Percentiles rank a stretch among this genome's conserved stretches.
These are phyloP conservation scores for Oscheius sp. DNA, from an alignment of 2,888 invertebrate genomes.

Conservation along the genomic window DNA sequence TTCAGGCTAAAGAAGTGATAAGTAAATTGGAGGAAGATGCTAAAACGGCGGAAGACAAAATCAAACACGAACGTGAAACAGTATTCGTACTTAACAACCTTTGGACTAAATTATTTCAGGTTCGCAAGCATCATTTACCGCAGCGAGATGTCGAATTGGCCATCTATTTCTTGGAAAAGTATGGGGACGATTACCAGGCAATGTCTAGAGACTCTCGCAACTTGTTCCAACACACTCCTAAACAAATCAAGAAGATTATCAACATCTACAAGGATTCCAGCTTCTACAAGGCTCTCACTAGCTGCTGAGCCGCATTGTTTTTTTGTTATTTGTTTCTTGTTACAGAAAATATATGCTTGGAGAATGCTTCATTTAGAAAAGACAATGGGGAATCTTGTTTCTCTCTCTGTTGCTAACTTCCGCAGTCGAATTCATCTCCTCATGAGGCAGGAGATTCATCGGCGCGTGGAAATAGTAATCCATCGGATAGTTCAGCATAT, in stretches of 20 bases:
- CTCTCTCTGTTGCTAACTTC: too few species aligned
- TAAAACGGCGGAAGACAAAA: slow-evolving; percentile 23
- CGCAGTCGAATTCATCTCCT: too few species aligned
- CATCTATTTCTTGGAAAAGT: slow-evolving; percentile 58
- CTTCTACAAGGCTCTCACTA: slow-evolving; percentile 15
- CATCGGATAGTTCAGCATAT: slow-evolving; percentile 7
- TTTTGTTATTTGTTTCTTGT: slow-evolving; percentile 21
- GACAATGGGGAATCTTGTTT: too few species aligned
- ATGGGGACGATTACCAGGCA: slow-evolving; percentile 64
- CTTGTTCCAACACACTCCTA: slow-evolving; percentile 64
- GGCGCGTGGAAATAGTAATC: slow-evolving; percentile 22
- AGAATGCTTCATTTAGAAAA: too few species aligned
- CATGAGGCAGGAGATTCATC: slow-evolving; percentile 13
- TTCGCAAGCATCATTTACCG: slow-evolving; percentile 44
- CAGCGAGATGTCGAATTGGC: slow-evolving; percentile 61
- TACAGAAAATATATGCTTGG: not conserved
- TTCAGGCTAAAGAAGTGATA: not conserved
- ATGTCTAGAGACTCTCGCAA: slow-evolving; percentile 65
- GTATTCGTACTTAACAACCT: not conserved
- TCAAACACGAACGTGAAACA: not conserved
- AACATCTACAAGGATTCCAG: slow-evolving; percentile 51
- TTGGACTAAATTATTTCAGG: slow-evolving; percentile 18
- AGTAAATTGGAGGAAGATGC: slow-evolving; percentile 22
- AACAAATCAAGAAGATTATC: slow-evolving; percentile 63
- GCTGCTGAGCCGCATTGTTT: not conserved